Base-by-base conservation (phyloP, 2,888 invertebrate genomes). In the Drosophila austrosaltans region DNA sequence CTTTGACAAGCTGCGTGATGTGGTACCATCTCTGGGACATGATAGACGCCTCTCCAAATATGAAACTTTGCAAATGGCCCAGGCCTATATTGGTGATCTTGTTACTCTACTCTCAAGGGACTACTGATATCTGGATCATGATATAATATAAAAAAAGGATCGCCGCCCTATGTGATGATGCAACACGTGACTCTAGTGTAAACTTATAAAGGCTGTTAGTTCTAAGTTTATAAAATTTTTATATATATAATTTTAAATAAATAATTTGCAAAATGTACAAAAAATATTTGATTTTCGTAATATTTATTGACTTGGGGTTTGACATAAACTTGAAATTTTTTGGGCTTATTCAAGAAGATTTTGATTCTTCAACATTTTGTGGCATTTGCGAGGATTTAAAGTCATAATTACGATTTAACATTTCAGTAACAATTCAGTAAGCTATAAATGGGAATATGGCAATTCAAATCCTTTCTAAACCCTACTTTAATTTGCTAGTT, bases 51-150 rank as follows among this genome's bases (percentile, higher is more conserved):
- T 96, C 32, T 96, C 96, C 78, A 96, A 96, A 90, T 96, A 95
- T 87, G 96, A 96, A 90, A 96, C 96, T 0, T 91, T 96, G 56
- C 96, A 96, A 93, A 96, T 96, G 96, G 96, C 96, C 0, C 96
- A 96, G 88, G 95, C 95, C 0, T 96, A 96, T 87, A 96, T 96
- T 72, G 93, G 94, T 0, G 95, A 96, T 10, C 91, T 96, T 53
- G 93, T 94, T 82, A 95, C 95, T 79, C 92, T 96, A 32, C 93
- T 95, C 53, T 93, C 84, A 5, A 75, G 91, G 10, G 90, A 91
- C 56, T 91, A 85, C 75, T 91, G 62, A 70, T 4, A 5, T 1
- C 36, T 8, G 1, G 40, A 1, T 5, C 48, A 5, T 5, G 10
- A 56, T 6, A 0, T 0, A 7, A 2, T 4, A 39, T 36, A 20